Base-by-base conservation (phyloP, 2,113 vertebrate species). In the Eptesicus fuscus region DNA sequence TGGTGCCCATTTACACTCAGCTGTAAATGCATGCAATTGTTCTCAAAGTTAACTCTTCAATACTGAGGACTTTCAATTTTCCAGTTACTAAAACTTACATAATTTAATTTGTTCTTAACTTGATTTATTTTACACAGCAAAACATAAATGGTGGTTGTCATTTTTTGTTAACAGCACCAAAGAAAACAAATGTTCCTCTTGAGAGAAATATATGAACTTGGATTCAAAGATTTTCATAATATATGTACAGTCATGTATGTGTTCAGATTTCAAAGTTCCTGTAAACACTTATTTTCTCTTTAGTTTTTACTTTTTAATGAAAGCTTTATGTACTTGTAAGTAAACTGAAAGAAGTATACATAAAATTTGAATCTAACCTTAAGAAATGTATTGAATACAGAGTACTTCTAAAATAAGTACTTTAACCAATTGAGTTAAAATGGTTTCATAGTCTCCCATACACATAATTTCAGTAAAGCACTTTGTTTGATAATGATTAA, bases 271-370 rank as follows among this genome's bases (percentile, higher is more conserved):
- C 61, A 94, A 83, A 93, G 23, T 17, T 69, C 91, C 30, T 89
- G 70, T 63, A 90, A 83, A 76, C 30, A 35, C 28, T 17, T 20
- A 70, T 44, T 90, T 25, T 90, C 53, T 76, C 13, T 70, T 69
- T 69, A 95, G 25, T 79, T 96, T 74, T 96, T 92, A 78, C 53
- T 94, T 12, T 91, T 53, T 82, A 88, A 84, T 86, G 70, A 87
- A 67, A 85, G 61, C 9, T 79, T 78, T 7, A 25, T 61, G 30
- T 35, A 83, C 11, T 76, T 90, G 61, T 47, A 90, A 94, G 76
- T 47, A 35, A 32, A 49, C 49, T 73, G 35, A 87, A 93, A 82
- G 10, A 95, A 28, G 22, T 88, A 96, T 25, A 78, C 22, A 49
- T 8, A 85, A 28, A 88, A 80, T 69, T 93, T 20, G 96, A 91